A percentile compares a stretch with the other conserved stretches of the same genome.
phyloP scores from a whole-genome alignment of 2,797 vertebrate genomes.

The Fratercula arctica region DNA sequence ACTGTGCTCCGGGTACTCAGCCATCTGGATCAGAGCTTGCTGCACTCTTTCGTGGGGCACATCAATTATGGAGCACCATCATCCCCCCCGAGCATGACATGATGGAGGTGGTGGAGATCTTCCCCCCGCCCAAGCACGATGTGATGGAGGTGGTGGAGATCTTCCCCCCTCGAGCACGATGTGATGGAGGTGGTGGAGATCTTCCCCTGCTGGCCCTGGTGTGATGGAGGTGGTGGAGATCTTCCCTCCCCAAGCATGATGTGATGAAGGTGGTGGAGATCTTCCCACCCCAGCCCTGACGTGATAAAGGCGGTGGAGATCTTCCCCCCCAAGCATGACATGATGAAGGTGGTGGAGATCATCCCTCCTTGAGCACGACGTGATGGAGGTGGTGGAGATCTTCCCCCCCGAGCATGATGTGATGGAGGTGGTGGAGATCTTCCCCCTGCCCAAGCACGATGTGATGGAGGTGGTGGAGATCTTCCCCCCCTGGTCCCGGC shows the following conservation, averaged over 20 bases:
- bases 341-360: neutral
- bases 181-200: neutral
- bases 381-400: neutral
- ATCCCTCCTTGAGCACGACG: accelerated
- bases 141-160: neutral
- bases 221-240: neutral
- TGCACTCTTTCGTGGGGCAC: neutral
- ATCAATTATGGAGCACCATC: neutral
- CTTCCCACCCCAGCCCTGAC: neutral
- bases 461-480: neutral
- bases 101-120: neutral
- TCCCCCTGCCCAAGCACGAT: accelerated
- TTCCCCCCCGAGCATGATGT: accelerated
- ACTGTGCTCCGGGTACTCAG: neutral
- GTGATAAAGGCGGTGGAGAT: neutral
- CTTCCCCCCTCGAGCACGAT: accelerated
- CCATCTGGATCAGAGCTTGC: neutral
- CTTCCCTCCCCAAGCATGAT: neutral
- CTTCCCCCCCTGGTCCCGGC: accelerated
- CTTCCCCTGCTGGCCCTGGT: neutral
- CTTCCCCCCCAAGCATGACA: accelerated
- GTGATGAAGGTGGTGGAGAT: neutral
- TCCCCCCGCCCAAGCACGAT: accelerated
- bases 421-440: neutral
- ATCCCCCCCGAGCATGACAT: accelerated